Base-by-base conservation (phyloP, 2,888 invertebrate genomes). In the Geotrupes spiniger region DNA sequence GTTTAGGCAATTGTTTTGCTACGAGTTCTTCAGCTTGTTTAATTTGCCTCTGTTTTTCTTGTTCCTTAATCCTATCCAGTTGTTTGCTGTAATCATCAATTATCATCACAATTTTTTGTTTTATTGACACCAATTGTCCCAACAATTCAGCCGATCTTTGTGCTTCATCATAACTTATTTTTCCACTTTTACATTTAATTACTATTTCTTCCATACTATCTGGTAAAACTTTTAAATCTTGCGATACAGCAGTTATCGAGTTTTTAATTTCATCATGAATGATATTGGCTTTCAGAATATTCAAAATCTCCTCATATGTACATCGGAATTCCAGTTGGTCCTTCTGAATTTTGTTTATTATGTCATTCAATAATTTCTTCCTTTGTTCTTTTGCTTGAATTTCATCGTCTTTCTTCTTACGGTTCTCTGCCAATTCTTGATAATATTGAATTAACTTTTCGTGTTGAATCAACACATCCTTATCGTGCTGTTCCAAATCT, bases 271-370 rank as follows among this genome's bases (percentile, higher is more conserved):
- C 54, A 17, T 59, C 37, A 33, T 42, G 38, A 9, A 42, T 27
- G 10, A 27, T 21, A 10, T 10, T 42, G 1, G 43, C 56, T 56
- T 65, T 67, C 2, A 80, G 63, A n/a, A 78, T 58, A 10, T 70
- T 66, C 2, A 73, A 73, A 37, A 84, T 78, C 50, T 77, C 75
- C 68, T 79, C 78, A 60, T 80, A 82, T 52, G 76, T 72, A n/a
- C 64, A 62, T 42, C 75, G 75, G 57, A 83, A 82, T 58, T 77
- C 78, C 1, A 74, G 73, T 54, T 84, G 81, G 54, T 78, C 78
- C 33, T 77, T 74, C 16, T 77, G 76, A 11, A 84, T 77, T 1
- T 76, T 73, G n/a, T 81, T 78, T 54, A 81, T 62, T 26, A 62
- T 55, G 17, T 53, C 53, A 17, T 53, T 56, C 9, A 69, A 36